Percentiles rank a stretch among this genome's conserved stretches.
phyloP scores from a whole-genome alignment of 2,113 vertebrate genomes.

The Odocoileus hemionus region DNA sequence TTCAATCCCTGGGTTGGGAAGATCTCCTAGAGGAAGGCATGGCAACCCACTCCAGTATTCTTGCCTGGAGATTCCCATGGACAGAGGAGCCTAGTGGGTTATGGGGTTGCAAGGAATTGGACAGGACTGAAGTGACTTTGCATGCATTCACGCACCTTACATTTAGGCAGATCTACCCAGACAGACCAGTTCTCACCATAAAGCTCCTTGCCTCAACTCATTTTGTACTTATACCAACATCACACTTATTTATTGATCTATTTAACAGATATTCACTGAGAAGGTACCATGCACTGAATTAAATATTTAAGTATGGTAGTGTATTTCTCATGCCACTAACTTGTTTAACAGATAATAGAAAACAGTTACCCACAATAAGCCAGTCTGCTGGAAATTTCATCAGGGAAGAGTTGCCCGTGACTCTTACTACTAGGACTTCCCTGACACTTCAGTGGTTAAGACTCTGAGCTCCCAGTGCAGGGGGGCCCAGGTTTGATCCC shows the following conservation, averaged over 20 bases:
- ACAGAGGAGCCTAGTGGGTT: not conserved
- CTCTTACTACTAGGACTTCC: not conserved
- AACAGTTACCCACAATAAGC: not conserved
- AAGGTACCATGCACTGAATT: not conserved
- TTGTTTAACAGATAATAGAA: not conserved
- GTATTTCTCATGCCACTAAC: not conserved
- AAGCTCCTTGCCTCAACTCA: not conserved
- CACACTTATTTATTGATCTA: not conserved
- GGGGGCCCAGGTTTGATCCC: not conserved
- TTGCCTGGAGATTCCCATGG: not conserved
- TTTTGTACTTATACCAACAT: not conserved
- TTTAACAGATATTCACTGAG: slow-evolving; percentile 5
- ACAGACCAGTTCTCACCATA: not conserved
- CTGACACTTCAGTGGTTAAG: not conserved
- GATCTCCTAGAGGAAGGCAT: not conserved
- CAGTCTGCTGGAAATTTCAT: not conserved
- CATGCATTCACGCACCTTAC: not conserved
- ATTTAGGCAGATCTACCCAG: not conserved
- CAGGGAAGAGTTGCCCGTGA: not conserved
- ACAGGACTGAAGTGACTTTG: not conserved
- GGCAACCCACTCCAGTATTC: not conserved
- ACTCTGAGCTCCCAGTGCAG: not conserved
- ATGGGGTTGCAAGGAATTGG: not conserved
- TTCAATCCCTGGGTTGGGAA: not conserved
- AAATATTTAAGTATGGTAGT: not conserved